Conservation (phyloP, 1,140 invertebrate genomes). For the Ectropis grisescens region DNA sequence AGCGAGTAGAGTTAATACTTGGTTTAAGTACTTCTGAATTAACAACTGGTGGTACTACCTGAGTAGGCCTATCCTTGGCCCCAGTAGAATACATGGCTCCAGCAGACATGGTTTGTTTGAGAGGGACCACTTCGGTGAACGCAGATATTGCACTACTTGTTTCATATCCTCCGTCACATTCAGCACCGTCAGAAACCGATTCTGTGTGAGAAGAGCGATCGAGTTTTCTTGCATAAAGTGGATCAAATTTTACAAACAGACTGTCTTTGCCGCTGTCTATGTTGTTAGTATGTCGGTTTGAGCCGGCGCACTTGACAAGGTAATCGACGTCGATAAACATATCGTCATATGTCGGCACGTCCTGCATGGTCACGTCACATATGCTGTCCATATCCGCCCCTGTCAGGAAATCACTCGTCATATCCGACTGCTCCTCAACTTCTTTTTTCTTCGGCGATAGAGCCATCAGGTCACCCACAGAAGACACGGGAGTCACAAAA, state of each 20-base stretch:
- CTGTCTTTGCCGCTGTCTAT: conserved; percentile 69
- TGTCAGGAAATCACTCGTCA: conserved; percentile 45
- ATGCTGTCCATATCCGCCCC: conserved; percentile 44
- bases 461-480: conserved; percentile 41
- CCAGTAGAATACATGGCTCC: conserved; percentile 22
- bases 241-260: conserved; percentile 75
- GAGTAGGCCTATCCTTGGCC: conserved; percentile 44
- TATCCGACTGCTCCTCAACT: conserved; percentile 19
- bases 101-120: conserved; percentile 33
- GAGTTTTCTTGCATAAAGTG: conserved; percentile 56
- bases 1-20: conserved; percentile 10
- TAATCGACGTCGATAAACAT: conserved; percentile 53
- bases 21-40: conserved; percentile 26
- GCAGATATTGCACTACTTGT: conserved; percentile 45
- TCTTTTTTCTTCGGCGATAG: conserved; percentile 38
- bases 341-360: conserved; percentile 38
- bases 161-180: conserved; percentile 52
- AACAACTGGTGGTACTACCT: conserved; percentile 47
- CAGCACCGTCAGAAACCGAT: conserved; percentile 23
- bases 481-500: conserved; percentile 43
- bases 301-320: conserved; percentile 43
- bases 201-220: conserved; percentile 17
- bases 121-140: conserved; percentile 26
- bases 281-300: conserved; percentile 32
- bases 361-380: conserved; percentile 55